Base-by-base conservation (phyloP, 1,140 invertebrate species). In the Solen grandis region DNA sequence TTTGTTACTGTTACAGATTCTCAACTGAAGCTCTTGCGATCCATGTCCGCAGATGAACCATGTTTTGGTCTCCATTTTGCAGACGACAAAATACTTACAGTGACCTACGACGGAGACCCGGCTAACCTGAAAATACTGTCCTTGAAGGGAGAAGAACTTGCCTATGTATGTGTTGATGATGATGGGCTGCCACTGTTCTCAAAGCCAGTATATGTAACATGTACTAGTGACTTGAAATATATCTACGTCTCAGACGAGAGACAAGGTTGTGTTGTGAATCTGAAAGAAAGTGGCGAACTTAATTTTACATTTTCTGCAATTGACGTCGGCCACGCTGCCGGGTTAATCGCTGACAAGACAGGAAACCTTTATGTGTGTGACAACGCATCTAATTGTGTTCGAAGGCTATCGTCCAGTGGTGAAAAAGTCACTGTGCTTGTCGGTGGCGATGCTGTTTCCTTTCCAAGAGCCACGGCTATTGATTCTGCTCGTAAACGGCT, bases 351-450 rank as follows among this genome's bases (percentile, higher is more conserved):
- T 8, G 77, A 80, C 25, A 63, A 33, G 0, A 59, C 50, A 8
- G 77, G 77, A 3, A 80, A 80, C 31, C 63, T 72, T 14, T 80
- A 72, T 33, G 77, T 80, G 29, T 80, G 77, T 38, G 77, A 66
- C 10, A 70, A 29, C 14, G 29, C 27, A 0, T 80, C 77, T 16
- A 80, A 80, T 25, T 70, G 68, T 22, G 77, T 80, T 0, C 77
- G 73, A 25, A 41, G 65, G 36, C 36, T 80, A 5, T 72, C 77
- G 0, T 59, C 66, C 1, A 35, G 50, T 33, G 77, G 77, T 10
- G 66, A 80, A 36, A 52, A 57, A 46, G 68, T 72, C 3, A 72
- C 60, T 8, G 77, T 80, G 35, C 57, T 80, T 13, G 68, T 80
- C 8, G 73, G 65, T n/a, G 75, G 75, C 19, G 46, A 73, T 1